phyloP scores from a whole-genome alignment of 2,888 invertebrate species.

The Plagodis pulveraria region DNA sequence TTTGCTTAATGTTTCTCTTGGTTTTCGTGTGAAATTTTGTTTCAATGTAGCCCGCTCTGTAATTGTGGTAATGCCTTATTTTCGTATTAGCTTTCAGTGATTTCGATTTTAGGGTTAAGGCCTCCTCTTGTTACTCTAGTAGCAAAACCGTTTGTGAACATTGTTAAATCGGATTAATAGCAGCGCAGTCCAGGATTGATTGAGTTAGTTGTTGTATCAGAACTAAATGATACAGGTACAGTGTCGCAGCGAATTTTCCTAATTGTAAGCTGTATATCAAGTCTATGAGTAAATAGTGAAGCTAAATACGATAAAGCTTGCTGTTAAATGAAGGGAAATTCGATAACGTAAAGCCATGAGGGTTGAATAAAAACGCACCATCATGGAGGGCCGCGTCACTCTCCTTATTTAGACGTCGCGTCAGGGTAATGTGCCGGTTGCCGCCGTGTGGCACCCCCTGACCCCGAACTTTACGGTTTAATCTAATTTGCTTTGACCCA shows the following conservation, averaged over 20 bases:
- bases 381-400: conserved; percentile 53
- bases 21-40: not conserved
- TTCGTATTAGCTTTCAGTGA: not conserved
- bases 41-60: not conserved
- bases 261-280: not conserved
- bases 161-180: not conserved
- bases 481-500: not conserved
- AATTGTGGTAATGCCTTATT: not conserved
- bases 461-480: conserved; percentile 10
- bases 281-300: conserved; percentile 18
- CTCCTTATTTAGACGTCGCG: conserved; percentile 48
- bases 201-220: not conserved
- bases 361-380: conserved; percentile 51
- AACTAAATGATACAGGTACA: not conserved
- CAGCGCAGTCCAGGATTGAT: not conserved
- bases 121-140: not conserved
- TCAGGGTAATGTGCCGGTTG: conserved; percentile 23
- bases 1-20: not conserved
- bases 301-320: conserved; percentile 53
- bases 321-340: conserved; percentile 60
- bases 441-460: conserved; percentile 8
- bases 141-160: not conserved
- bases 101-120: not conserved
- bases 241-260: not conserved
- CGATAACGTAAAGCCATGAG: conserved; percentile 53